Percentiles rank a stretch among this genome's conserved stretches.
Conservation (phyloP, 2,113 vertebrate genomes). For the Cervus canadensis region DNA sequence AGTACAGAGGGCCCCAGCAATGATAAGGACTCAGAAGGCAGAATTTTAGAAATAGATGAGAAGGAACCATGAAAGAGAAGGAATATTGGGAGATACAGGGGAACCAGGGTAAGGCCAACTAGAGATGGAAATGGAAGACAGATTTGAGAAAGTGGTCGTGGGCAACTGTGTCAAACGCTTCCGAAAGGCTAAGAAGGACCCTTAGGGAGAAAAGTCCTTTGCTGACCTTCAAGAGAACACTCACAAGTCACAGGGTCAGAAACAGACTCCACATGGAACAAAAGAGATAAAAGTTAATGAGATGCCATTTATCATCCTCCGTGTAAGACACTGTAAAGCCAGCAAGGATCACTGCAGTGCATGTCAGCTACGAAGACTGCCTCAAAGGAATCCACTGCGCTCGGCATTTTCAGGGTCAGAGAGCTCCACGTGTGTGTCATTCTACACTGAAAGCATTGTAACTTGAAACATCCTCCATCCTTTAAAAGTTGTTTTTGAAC, state of each 20-base stretch:
- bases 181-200: background rate
- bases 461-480: background rate
- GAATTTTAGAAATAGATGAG: background rate
- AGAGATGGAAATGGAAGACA: background rate
- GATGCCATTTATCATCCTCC: background rate
- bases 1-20: background rate
- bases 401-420: background rate
- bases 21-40: background rate
- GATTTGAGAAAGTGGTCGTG: background rate
- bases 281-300: constrained; percentile 46
- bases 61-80: background rate
- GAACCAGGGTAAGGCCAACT: background rate
- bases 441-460: background rate
- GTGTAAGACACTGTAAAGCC: background rate
- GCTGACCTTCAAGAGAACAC: constrained; percentile 19
- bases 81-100: background rate
- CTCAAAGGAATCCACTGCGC: background rate
- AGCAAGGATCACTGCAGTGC: background rate
- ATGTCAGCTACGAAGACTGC: background rate
- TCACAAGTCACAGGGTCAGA: constrained; percentile 6
- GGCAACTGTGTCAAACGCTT: background rate
- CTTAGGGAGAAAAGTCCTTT: background rate
- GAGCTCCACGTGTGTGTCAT: background rate
- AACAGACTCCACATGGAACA: background rate
- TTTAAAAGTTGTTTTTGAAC: background rate